Evolutionary conservation across 2,888 invertebrate genomes (phyloP).

Genomic region (Oegoconia quadripuncta): DNA sequence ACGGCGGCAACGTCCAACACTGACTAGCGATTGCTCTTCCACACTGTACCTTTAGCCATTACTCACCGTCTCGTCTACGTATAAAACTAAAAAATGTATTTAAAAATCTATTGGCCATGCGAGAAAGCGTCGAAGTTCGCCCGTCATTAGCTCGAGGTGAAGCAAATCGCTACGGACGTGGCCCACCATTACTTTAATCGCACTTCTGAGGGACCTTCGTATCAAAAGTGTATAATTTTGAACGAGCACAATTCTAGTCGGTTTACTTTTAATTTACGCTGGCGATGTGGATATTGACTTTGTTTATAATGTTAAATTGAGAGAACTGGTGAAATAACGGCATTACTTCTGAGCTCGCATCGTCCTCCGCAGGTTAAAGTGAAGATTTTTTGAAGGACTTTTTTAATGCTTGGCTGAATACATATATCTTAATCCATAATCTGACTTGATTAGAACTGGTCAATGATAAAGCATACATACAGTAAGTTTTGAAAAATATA

Average conservation of each 20-base stretch:
- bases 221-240: constrained; percentile 19
- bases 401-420: too few relatives aligned
- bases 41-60: too few relatives aligned
- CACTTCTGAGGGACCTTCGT: constrained; percentile 12
- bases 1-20: too few relatives aligned
- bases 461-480: too few relatives aligned
- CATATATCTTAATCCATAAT: too few relatives aligned
- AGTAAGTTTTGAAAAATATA: too few relatives aligned
- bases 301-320: not conserved
- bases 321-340: too few relatives aligned
- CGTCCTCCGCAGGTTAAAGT: too few relatives aligned
- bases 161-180: constrained; percentile 20
- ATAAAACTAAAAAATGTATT: not conserved
- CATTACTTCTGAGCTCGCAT: too few relatives aligned
- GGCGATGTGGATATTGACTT: constrained; percentile 5
- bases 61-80: not conserved
- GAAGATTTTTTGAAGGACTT: too few relatives aligned
- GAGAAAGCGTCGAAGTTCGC: constrained; percentile 13
- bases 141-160: constrained; percentile 18
- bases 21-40: not conserved
- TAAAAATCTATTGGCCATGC: constrained; percentile 1
- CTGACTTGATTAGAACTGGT: too few relatives aligned
- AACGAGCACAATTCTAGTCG: constrained; percentile 12
- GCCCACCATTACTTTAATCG: constrained; percentile 21
- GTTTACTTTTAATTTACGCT: constrained; percentile 12